Conservation (phyloP, 2,797 vertebrate species). For the Leuciscus waleckii region DNA sequence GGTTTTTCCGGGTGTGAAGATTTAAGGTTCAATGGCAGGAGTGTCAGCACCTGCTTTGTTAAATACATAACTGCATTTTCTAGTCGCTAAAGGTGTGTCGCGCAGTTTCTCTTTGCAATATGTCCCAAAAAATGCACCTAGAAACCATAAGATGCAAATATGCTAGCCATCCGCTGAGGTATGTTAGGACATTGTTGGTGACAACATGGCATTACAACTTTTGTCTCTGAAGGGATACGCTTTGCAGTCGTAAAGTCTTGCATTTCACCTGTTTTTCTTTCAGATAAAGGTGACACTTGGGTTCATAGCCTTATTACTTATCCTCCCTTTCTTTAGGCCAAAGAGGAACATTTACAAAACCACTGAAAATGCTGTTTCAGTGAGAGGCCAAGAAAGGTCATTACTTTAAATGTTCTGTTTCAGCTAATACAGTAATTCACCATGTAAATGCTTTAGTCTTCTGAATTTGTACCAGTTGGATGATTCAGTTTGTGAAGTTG, state of each 20-base stretch:
- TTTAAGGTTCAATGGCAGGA: constrained; percentile 49
- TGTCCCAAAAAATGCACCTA: constrained; percentile 26
- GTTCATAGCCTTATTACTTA: not conserved
- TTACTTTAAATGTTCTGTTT: not conserved
- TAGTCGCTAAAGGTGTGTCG: constrained; percentile 54
- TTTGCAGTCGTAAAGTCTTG: not conserved
- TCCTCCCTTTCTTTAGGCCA: not conserved
- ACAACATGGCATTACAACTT: not conserved
- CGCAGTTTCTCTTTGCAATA: constrained; percentile 1
- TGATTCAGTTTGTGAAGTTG: not conserved
- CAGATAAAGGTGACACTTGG: not conserved
- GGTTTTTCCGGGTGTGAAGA: constrained; percentile 45
- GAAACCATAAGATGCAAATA: constrained; percentile 27
- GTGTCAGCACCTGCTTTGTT: constrained; percentile 48
- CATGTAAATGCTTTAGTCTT: not conserved
- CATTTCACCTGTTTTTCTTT: not conserved
- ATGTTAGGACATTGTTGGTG: constrained; percentile 16
- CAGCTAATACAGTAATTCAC: not conserved
- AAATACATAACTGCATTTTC: constrained; percentile 42
- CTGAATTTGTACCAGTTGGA: not conserved
- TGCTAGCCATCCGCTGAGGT: constrained; percentile 16
- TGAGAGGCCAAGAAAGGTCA: not conserved
- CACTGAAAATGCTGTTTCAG: constrained; percentile 1
- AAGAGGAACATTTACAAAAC: constrained; percentile 21
- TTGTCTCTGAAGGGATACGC: not conserved